Base-by-base conservation (phyloP, 2,797 vertebrate genomes). In the Sebastolobus alascanus region DNA sequence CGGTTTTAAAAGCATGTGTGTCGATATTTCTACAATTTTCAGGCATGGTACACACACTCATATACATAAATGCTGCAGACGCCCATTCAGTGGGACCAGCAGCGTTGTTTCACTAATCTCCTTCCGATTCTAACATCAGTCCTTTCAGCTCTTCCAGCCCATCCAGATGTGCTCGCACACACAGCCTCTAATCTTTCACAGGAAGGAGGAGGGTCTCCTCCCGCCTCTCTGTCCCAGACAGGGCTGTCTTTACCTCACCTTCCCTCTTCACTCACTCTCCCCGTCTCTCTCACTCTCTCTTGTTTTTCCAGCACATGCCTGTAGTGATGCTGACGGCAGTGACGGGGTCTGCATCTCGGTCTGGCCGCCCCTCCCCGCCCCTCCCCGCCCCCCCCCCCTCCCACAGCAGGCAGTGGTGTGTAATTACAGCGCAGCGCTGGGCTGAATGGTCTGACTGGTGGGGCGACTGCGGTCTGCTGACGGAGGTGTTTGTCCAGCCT, bases 111-210 rank as follows among this genome's bases (percentile, higher is more conserved):
- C 35, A 72, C 58, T 79, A 22, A 74, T 82, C 43, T 38, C 64
- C 52, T 33, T 71, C 59, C n/a, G 29, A 73, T 74, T 82, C 84
- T 87, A 84, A 85, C 88, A 91, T 91, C 73, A 77, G 77, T 81
- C 69, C 79, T 90, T 78, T 89, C 87, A 85, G 78, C 86, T 85
- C 65, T 13, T 87, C 71, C 86, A 77, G 77, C 66, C 86, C 75
- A 84, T 93, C 93, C 94, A 94, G 93, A 93, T 94, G 94, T 93
- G 79, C 87, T 86, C 43, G 8, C 73, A 83, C 80, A 90, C 82
- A 75, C 82, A 86, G 70, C 74, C 93, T 94, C 77, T 95, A 94
- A 95, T 95, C 87, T 93, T 77, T 85, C 82, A 89, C 93, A 94
- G 94, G 95, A 95, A 94, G 86, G 75, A 87, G 92, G 92, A 86